A percentile compares a stretch with the other conserved stretches of the same genome.
Conservation (phyloP, 2,113 vertebrate genomes). For the Miniopterus natalensis region DNA sequence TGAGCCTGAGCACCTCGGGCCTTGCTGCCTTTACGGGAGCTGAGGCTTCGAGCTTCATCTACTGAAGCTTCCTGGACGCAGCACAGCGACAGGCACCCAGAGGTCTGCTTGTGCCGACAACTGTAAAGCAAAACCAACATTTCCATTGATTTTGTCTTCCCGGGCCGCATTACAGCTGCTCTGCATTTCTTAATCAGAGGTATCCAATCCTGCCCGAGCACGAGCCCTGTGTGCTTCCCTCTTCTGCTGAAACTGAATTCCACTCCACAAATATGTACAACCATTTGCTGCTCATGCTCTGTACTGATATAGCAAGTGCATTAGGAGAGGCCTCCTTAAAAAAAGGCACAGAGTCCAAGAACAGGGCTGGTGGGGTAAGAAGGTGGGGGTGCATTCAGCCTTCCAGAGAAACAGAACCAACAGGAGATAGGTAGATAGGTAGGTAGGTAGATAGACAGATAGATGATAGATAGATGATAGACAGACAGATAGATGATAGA, state of each 20-base stretch:
- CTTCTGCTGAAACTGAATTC: neutral
- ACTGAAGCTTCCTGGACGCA: neutral
- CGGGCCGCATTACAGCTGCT: fast-evolving
- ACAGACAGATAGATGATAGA: neutral
- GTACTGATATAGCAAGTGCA: fast-evolving
- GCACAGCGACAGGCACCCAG: fast-evolving
- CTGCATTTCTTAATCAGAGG: neutral
- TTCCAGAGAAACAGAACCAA: neutral
- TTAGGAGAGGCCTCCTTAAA: neutral
- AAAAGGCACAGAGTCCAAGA: neutral
- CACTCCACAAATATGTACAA: fast-evolving
- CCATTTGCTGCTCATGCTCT: neutral
- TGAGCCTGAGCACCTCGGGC: neutral
- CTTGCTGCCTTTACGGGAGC: fast-evolving
- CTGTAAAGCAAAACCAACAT: neutral
- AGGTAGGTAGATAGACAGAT: neutral
- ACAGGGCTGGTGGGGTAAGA: neutral
- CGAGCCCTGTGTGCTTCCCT: neutral
- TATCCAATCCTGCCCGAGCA: neutral
- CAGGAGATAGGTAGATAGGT: neutral
- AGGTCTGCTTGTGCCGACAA: fast-evolving
- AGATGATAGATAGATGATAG: neutral
- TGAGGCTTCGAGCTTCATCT: fast-evolving
- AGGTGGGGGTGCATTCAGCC: fast-evolving
- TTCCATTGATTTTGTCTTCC: neutral